A percentile compares a stretch with the other conserved stretches of the same genome.
These are phyloP conservation scores for Channa striata DNA, from an alignment of 2,797 vertebrate species.

Conservation along the genomic window DNA sequence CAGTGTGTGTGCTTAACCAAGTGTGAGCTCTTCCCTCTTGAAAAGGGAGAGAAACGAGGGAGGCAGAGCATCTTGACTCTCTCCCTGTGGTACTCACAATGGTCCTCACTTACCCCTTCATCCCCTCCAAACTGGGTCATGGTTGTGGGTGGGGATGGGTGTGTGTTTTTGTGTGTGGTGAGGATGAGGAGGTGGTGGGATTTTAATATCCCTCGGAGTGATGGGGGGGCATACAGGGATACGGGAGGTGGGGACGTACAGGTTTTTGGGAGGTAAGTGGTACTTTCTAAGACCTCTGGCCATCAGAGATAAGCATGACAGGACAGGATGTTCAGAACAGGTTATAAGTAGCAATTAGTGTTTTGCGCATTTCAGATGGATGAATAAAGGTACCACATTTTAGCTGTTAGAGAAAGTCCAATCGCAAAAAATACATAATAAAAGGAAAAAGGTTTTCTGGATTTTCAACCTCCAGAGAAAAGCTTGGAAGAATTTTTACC, in stretches of 20 bases:
- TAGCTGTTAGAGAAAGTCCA: not conserved
- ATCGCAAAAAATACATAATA: not conserved
- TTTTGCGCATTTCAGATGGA: not conserved
- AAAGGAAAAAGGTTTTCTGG: not conserved
- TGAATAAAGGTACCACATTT: not conserved
- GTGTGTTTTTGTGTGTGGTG: slow-evolving; percentile 28
- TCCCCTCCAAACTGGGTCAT: slow-evolving; percentile 83
- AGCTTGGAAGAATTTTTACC: no score
- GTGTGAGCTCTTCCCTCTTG: slow-evolving; percentile 73
- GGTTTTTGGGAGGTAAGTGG: slow-evolving; percentile 42
- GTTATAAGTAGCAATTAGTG: slow-evolving; percentile 21
- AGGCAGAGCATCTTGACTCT: slow-evolving; percentile 75
- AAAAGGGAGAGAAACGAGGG: slow-evolving; percentile 66
- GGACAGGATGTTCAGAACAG: slow-evolving; percentile 17
- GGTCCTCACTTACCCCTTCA: slow-evolving; percentile 80
- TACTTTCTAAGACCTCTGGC: slow-evolving; percentile 34
- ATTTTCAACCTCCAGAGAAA: not conserved
- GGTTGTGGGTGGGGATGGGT: slow-evolving; percentile 64
- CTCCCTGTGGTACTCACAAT: slow-evolving; percentile 75
- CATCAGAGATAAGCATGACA: slow-evolving; percentile 1
- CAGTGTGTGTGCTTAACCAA: slow-evolving; percentile 75
- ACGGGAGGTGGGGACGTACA: slow-evolving; percentile 15
- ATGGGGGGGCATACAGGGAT: slow-evolving; percentile 53
- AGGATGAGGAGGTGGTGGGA: slow-evolving; percentile 44
- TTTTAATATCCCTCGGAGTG: slow-evolving; percentile 68